Base-by-base conservation (phyloP, 2,113 vertebrate species). In the Falcunculus frontatus region DNA sequence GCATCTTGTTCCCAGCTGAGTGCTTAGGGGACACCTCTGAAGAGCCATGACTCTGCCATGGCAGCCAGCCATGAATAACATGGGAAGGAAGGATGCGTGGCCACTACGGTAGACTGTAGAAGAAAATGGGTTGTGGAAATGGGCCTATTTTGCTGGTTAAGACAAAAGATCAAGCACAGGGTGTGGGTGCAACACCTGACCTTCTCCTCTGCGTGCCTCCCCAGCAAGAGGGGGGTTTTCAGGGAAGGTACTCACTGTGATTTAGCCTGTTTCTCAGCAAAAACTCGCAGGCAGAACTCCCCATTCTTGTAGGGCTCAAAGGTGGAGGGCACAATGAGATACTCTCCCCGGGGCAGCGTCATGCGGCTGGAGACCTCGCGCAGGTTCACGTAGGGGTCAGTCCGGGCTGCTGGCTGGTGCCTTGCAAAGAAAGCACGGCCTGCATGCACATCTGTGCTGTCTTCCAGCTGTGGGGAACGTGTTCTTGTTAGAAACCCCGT, bases 321-420 rank as follows among this genome's bases (percentile, higher is more conserved):
- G 30, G 99, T 99, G 32, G 99, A 99, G 0, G 99, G 99, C 42
- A 99, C 94, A 8, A 99, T 97, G 87, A 98, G 95, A 27, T 99
- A 99, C 55, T 98, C 98, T 44, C 99, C 99, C 0, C 92, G 97
- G 10, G 98, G 98, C 59, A 99, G 96, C 29, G 69, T 98, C 75
- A 98, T 94, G 22, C 98, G 98, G 41, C 95, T 67, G 7, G 98
- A 98, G 37, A 99, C 97, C 95, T 99, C 99, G 3, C 98, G 97
- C 49, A 98, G 96, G 97, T 98, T 99, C 95, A 98, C 59, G 4
- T 98, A 99, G 72, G 80, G 96, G 76, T 98, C 97, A 0, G 98
- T 98, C 21, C 65, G 72, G 7, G 98, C 98, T 6, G 96, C 96
- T 0, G 98, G 93, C 37, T 32, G 94, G 80, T 98, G 96, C 29